A percentile compares a stretch with the other conserved stretches of the same genome.
phyloP scores from a whole-genome alignment of 1,140 invertebrate genomes.

The Penaeus vannamei region DNA sequence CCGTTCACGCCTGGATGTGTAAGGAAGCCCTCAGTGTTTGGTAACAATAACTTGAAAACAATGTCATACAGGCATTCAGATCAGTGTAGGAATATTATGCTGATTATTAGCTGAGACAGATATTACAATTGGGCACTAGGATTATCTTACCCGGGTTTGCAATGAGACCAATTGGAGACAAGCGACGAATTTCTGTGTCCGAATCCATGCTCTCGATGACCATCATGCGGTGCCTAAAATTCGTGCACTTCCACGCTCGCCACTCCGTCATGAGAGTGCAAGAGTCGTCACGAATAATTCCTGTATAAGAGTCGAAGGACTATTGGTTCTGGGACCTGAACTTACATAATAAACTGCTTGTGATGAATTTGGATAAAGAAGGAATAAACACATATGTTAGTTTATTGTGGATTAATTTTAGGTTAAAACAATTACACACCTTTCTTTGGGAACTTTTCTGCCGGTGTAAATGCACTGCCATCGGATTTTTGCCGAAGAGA shows the following conservation, averaged over 20 bases:
- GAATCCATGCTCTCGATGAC: constrained; percentile 63
- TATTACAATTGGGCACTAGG: no score
- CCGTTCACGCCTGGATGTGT: constrained; percentile 45
- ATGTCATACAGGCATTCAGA: no score
- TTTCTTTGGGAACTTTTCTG: constrained; percentile 60
- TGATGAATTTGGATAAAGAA: no score
- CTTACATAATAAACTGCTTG: no score
- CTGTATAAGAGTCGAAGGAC: not conserved
- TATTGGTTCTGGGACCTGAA: not conserved
- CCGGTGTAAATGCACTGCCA: constrained; percentile 32
- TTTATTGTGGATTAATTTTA: not conserved
- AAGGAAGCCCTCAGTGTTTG: not conserved
- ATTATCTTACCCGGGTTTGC: constrained; percentile 57
- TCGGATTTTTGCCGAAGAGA: constrained; percentile 34
- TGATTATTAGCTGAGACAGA: no score
- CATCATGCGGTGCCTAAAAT: constrained; percentile 52
- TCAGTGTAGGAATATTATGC: no score
- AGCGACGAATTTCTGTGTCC: constrained; percentile 59
- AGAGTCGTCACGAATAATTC: constrained; percentile 46
- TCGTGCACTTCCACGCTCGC: constrained; percentile 55
- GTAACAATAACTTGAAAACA: no score
- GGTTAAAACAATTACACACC: constrained; percentile 15
- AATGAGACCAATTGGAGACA: constrained; percentile 64
- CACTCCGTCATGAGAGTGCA: constrained; percentile 39
- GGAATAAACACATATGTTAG: not conserved